Conservation (phyloP, 1,140 invertebrate genomes). For the Megalopta genalis region DNA sequence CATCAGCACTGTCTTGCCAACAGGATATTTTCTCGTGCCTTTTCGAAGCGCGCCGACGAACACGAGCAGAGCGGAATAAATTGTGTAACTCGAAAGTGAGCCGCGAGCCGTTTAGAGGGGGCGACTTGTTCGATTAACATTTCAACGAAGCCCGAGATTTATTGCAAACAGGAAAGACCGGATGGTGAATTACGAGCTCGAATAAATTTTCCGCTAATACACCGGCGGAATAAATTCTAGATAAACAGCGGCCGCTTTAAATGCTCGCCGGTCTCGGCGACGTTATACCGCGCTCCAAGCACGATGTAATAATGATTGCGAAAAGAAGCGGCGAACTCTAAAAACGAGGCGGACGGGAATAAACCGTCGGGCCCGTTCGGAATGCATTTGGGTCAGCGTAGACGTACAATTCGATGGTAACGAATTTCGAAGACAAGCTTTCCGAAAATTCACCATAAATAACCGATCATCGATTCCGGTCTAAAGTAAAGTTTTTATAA, state of each 20-base stretch:
- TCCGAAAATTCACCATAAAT: neutral
- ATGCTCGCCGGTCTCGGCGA: neutral
- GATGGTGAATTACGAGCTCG: slow-evolving; percentile 6
- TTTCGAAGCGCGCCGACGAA: neutral
- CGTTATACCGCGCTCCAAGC: neutral
- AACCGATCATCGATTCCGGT: too few relatives aligned
- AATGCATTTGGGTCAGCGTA: slow-evolving; percentile 7
- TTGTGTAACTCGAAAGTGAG: neutral
- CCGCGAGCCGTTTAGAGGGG: neutral
- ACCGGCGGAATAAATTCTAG: slow-evolving; percentile 16
- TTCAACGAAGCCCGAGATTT: slow-evolving; percentile 40
- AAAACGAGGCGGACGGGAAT: neutral
- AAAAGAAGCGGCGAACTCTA: neutral
- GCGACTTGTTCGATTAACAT: slow-evolving; percentile 19
- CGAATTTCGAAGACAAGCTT: slow-evolving; percentile 12
- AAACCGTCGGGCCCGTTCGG: too few relatives aligned
- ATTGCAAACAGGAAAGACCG: slow-evolving; percentile 21
- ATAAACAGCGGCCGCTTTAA: slow-evolving; percentile 19
- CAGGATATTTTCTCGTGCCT: neutral
- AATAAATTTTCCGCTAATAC: slow-evolving; percentile 25
- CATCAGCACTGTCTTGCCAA: neutral
- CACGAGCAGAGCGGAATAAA: neutral
- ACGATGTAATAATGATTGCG: neutral
- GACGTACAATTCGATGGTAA: neutral
- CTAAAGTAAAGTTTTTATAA: too few relatives aligned